Base-by-base conservation (phyloP, 2,113 vertebrate species). In the Cryptomyrus ogoouensis region DNA sequence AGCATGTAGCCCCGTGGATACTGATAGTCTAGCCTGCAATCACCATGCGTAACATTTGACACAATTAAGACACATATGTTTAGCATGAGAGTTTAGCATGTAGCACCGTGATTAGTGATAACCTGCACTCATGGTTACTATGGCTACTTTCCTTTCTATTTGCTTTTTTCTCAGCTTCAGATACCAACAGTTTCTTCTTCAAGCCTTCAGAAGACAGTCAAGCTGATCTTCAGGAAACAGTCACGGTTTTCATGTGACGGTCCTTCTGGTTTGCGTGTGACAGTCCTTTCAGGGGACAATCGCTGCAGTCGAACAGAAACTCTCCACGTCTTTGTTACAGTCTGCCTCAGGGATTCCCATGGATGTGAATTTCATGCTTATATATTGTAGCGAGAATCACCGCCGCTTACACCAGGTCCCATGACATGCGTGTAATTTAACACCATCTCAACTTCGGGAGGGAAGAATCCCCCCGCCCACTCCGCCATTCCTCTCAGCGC, bases 401-500 rank as follows among this genome's bases (percentile, higher is more conserved):
- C 17, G 35, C 74, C 0, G 15, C 35, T 80, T 80, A 80, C 13
- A 80, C 74, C 10, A 10, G 62, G 62, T 70, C 27, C 27, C 62
- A 70, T 70, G 62, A 70, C 62, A 70, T 13, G 74, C 74, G 15
- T 80, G 74, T 80, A 80, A 80, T 80, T 80, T 80, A 80, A 80
- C 74, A 39, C 74, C 74, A 80, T 80, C 74, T 80, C 74, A 42
- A 39, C 31, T 80, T 19, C 0, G 15, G 39, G 74, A 35, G 35
- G 74, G 35, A 19, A 19, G 27, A 70, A 27, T 31, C 9, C 3
- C 62, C 35, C 74, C 74, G 2, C 56, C 24, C 24, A n/a, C 56
- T n/a, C 74, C 74, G 5, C 74, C 74, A 42, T 80, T 80, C 35
- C 74, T 42, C 74, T 80, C 74, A 19, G 74, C 5, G 5, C 13